These are phyloP conservation scores for Kuschelorhynchus macadamiae DNA, from an alignment of 2,888 invertebrate species.

Conservation along the genomic window DNA sequence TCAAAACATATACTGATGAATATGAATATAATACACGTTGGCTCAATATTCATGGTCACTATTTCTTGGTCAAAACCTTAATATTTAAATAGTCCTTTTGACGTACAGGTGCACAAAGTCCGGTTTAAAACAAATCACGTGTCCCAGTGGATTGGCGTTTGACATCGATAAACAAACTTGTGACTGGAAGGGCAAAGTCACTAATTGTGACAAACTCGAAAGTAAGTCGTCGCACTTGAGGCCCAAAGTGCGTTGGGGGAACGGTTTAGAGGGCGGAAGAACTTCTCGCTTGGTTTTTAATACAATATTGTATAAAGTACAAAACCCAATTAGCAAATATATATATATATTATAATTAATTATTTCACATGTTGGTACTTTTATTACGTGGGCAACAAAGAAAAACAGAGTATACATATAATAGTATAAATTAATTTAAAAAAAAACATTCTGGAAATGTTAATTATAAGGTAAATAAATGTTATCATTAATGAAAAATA, in stretches of 20 bases:
- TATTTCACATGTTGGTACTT: too few species aligned
- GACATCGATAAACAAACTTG: constrained; percentile 98
- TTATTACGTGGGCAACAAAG: too few species aligned
- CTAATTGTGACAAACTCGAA: constrained; percentile 96
- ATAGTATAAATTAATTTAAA: too few species aligned
- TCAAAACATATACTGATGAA: too few species aligned
- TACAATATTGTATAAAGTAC: not conserved
- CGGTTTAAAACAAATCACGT: constrained; percentile 96
- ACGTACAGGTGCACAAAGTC: constrained; percentile 90
- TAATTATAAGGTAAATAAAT: too few species aligned
- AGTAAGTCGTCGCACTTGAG: constrained; percentile 77
- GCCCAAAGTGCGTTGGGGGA: constrained; percentile 58
- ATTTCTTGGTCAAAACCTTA: constrained; percentile 61
- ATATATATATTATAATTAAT: too few species aligned
- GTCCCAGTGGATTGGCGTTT: constrained; percentile 97
- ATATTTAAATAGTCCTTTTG: constrained; percentile 56
- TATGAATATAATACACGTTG: too few species aligned
- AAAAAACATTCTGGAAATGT: too few species aligned
- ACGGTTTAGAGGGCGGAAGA: constrained; percentile 39
- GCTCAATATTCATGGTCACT: constrained; percentile 59
- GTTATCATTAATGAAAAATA: too few species aligned
- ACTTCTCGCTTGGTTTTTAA: constrained; percentile 12
- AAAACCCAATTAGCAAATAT: too few species aligned
- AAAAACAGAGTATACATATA: too few species aligned
- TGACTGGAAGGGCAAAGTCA: constrained; percentile 98